Evolutionary conservation across 1,140 invertebrate species (phyloP), one percentile per base, ranked within the genome.

Genomic region (Bombus confusus): DNA sequence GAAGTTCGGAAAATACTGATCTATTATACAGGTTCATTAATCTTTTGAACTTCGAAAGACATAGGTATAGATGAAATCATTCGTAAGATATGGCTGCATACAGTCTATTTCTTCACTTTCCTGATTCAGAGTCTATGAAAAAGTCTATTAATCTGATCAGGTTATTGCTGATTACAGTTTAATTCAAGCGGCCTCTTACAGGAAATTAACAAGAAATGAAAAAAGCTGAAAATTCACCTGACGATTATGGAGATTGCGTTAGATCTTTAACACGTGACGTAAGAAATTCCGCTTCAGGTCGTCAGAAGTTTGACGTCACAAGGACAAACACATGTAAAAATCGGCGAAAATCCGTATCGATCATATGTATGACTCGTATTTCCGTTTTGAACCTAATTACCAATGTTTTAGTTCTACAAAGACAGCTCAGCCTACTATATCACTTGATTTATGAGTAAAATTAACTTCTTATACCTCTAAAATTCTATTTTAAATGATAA

Each of bases 231-330:
- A 78, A 57, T 77, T 69, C 62, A 39, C 6, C 43, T 1, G 12
- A 34, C 47, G n/a, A 62, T 79, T 39, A 47, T 34, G 22, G 2
- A 28, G 31, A 31, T 85, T 85, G 83, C 83, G 52, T 80, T 85
- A 73, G 15, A 69, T n/a, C 2, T 68, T 57, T 9, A 31, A 34
- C 1, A 31, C 28, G 39, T 79, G 76, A 79, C 77, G 83, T 52
- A 72, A 62, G 68, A 80, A 85, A 85, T 85, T 85, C 83, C 57
- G 31, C 31, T 80, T 72, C 57, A 64, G 77, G 68, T 79, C 83
- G 68, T 72, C 68, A 47, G 52, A 22, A 34, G 57, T 57, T 80
- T 85, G 83, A 85, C 83, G 83, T 85, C 83, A 85, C 83, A 85
- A 85, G 83, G 83, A 80, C 83, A 41, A 5, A 10, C 0, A 4